Evolutionary conservation across 2,113 vertebrate species (phyloP).

Genomic region (Catharus minimus): DNA sequence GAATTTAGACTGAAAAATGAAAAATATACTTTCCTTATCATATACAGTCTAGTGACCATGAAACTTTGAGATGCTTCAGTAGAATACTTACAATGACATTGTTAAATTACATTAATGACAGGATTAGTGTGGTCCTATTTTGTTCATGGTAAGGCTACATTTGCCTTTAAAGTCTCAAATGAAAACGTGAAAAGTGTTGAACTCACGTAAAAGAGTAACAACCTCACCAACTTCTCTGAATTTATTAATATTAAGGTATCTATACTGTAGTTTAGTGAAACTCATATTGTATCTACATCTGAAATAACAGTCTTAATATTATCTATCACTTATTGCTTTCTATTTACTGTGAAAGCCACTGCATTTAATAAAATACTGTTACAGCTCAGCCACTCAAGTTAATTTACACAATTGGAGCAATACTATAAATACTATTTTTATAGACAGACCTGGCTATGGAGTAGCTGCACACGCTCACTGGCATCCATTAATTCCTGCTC

Average conservation of each 20-base stretch:
- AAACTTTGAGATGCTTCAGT: background rate
- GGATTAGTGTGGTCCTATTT: background rate
- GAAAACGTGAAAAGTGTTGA: background rate
- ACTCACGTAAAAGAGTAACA: background rate
- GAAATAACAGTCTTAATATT: background rate
- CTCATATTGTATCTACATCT: background rate
- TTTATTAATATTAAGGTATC: background rate
- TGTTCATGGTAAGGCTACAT: background rate
- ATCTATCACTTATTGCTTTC: background rate
- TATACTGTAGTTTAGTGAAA: background rate
- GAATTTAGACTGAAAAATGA: background rate
- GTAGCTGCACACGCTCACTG: slow-evolving; percentile 84
- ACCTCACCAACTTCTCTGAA: background rate
- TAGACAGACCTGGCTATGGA: slow-evolving; percentile 84
- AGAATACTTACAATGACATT: background rate
- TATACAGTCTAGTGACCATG: background rate
- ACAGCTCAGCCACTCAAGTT: background rate
- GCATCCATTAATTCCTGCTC: background rate
- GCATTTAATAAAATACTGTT: background rate
- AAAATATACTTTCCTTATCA: background rate
- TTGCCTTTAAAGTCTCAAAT: background rate
- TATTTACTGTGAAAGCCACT: background rate
- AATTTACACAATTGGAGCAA: accelerated
- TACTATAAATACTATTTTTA: background rate
- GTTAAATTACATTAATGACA: background rate